Percentiles rank a stretch among this genome's conserved stretches.
These are phyloP conservation scores for Dysmachus trigonus DNA, from an alignment of 2,888 invertebrate species.

Conservation along the genomic window DNA sequence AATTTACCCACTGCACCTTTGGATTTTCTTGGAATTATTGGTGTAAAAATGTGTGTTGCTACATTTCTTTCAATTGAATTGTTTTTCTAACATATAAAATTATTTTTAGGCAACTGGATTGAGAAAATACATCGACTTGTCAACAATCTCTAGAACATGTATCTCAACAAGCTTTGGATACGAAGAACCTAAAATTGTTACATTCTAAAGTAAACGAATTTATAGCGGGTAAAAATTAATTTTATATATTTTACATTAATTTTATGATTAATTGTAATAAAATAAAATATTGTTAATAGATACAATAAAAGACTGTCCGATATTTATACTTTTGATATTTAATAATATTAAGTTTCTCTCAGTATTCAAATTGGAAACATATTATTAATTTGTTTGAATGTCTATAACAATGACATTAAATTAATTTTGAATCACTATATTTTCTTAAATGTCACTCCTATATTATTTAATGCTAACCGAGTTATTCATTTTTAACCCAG, in stretches of 20 bases:
- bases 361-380: not conserved
- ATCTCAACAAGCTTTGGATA: not conserved
- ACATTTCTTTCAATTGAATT: not conserved
- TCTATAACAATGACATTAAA: not conserved
- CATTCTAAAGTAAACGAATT: not conserved
- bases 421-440: not conserved
- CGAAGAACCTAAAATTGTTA: not conserved
- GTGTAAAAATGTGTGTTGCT: not conserved
- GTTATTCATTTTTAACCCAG: no score
- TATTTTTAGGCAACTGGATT: conserved; percentile 19
- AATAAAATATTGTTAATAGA: not conserved
- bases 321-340: not conserved
- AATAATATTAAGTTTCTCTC: not conserved
- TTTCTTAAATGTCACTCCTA: not conserved
- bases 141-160: not conserved
- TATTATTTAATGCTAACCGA: not conserved
- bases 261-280: not conserved
- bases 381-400: not conserved
- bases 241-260: not conserved
- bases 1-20: not conserved
- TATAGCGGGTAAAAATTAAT: not conserved
- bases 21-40: not conserved
- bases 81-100: not conserved
- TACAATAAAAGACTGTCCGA: not conserved
- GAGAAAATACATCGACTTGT: conserved; percentile 16